Evolutionary conservation across 2,797 vertebrate species (phyloP).

Genomic region (Poecilia gillii): DNA sequence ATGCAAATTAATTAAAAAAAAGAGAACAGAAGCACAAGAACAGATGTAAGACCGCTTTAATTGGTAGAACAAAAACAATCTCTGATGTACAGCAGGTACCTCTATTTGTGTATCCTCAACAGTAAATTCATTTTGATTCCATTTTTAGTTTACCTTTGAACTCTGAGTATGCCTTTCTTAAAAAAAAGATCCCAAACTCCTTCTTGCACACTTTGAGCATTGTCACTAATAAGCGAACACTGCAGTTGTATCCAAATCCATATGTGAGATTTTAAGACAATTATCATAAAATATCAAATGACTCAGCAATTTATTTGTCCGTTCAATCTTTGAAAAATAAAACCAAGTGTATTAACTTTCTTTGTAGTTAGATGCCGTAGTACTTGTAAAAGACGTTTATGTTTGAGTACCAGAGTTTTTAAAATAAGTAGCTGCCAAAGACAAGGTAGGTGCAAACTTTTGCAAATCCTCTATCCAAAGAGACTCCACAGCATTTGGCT

Average conservation of each 20-base stretch:
- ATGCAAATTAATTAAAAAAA: slow-evolving; percentile 11
- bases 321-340: too few relatives aligned
- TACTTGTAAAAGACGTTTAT: too few relatives aligned
- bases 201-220: too few relatives aligned
- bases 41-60: not conserved
- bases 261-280: not conserved
- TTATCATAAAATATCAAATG: not conserved
- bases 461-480: not conserved
- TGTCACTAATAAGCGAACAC: not conserved
- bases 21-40: not conserved
- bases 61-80: not conserved
- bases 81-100: not conserved
- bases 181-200: not conserved
- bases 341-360: too few relatives aligned
- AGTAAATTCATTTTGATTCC: not conserved
- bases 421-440: too few relatives aligned
- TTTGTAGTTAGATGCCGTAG: not conserved
- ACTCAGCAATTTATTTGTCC: not conserved
- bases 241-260: not conserved
- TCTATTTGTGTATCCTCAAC: not conserved
- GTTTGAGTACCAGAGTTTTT: too few relatives aligned
- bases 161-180: not conserved
- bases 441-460: not conserved
- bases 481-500: not conserved
- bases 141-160: not conserved